phyloP scores from a whole-genome alignment of 2,888 invertebrate species.

The Xestia ashworthii region DNA sequence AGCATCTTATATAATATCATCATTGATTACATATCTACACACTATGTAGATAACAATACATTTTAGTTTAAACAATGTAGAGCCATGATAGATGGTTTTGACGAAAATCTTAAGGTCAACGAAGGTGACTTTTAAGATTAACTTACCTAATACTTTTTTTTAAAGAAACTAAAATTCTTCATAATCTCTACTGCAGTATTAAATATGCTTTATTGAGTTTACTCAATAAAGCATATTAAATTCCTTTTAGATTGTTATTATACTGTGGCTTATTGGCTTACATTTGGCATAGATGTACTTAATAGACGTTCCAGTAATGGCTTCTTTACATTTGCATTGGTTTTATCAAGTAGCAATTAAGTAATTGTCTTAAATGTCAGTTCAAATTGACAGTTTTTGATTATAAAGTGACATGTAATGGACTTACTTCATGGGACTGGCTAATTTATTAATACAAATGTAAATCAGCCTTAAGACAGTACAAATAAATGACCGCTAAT shows the following conservation, averaged over 20 bases:
- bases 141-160: neutral
- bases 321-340: neutral
- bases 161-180: neutral
- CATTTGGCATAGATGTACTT: neutral
- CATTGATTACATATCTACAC: slow-evolving; percentile 47
- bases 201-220: neutral
- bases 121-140: slow-evolving; percentile 44
- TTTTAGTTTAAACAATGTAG: slow-evolving; percentile 35
- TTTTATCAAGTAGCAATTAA: neutral
- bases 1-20: slow-evolving; percentile 36
- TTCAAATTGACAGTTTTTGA: neutral
- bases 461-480: neutral
- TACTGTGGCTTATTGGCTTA: neutral
- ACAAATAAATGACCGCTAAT: neutral
- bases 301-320: neutral
- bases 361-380: neutral
- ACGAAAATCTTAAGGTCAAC: slow-evolving; percentile 41
- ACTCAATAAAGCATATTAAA: neutral
- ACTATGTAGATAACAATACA: slow-evolving; percentile 38
- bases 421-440: neutral
- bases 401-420: neutral
- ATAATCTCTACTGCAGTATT: neutral
- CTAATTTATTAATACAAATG: neutral
- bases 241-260: neutral
- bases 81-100: slow-evolving; percentile 44